Evolutionary conservation across 2,888 invertebrate species (phyloP), one percentile per base, ranked within the genome.

Genomic region (Vanessa cardui): DNA sequence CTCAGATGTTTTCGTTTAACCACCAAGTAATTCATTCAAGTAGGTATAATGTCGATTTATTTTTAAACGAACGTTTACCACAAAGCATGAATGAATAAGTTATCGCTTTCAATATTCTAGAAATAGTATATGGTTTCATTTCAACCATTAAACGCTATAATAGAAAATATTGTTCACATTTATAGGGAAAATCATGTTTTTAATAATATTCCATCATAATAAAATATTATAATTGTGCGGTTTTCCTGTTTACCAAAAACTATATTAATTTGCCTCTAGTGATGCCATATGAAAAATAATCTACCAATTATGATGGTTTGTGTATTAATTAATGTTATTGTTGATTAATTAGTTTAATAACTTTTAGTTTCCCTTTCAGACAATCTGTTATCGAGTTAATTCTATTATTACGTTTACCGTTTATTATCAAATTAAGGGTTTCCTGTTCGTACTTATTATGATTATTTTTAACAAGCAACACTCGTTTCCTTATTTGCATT

Each of bases 211-310:
- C 64, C 33, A 60, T 56, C 39, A 49, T 63, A 66, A 60, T 63
- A 63, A 66, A 66, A 63, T 58, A 64, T 67, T 44, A 60, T 64
- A 61, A 64, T 70, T 50, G 18, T 21, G 46, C 50, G 66, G 69
- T 71, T 71, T 69, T 71, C 71, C 71, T 71, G 71, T 71, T 71
- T 71, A 71, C 65, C 70, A n/a, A 65, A 70, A 65, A 60, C 58
- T 16, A 12, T 54, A 46, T 50, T 21, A 33, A 49, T 49, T 49
- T 49, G n/a, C 39, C 39, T 39, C 4, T 0, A 54, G 46, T 52
- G 45, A n/a, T 59, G 33, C 26, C 12, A 46, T 49, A 62, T 68
- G 52, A 70, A 59, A 70, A 52, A 58, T n/a, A 62, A 62, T 59
- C 52, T 12, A 59, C 52, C 65, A 68, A 71, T 71, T 63, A 68